These are phyloP conservation scores for Nudaria mundana DNA, from an alignment of 2,888 invertebrate genomes.

Conservation along the genomic window DNA sequence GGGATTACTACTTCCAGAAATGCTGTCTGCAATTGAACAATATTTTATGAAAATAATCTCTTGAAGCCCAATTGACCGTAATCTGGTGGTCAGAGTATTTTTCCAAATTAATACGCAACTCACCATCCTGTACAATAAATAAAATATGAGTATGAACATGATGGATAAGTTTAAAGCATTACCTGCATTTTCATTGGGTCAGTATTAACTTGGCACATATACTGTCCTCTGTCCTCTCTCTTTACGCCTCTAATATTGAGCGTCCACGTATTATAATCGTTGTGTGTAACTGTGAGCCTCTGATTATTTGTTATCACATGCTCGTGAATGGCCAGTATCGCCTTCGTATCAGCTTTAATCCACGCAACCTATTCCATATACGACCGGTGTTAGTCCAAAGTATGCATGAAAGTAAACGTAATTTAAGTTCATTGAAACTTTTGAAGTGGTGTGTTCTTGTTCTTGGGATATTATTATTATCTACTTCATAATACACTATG, in stretches of 20 bases:
- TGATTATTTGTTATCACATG: slow-evolving; percentile 97
- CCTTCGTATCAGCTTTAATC: slow-evolving; percentile 97
- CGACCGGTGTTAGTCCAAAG: slow-evolving; percentile 22
- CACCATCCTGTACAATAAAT: too few relatives aligned
- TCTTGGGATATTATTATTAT: too few relatives aligned
- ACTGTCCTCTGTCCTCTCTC: slow-evolving; percentile 93
- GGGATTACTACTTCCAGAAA: slow-evolving; percentile 95
- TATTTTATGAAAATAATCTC: neutral
- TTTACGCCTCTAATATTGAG: slow-evolving; percentile 92
- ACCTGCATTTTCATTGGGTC: slow-evolving; percentile 98
- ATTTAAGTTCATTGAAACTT: slow-evolving; percentile 24
- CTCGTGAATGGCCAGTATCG: slow-evolving; percentile 95
- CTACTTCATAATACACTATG: slow-evolving; percentile 9
- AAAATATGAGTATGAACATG: too few relatives aligned
- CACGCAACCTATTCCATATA: slow-evolving; percentile 89
- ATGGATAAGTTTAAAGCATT: too few relatives aligned
- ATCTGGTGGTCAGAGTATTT: too few relatives aligned
- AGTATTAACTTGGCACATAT: slow-evolving; percentile 97
- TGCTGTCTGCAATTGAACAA: slow-evolving; percentile 83
- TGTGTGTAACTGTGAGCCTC: slow-evolving; percentile 93
- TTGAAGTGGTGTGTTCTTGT: too few relatives aligned
- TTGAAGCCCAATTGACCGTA: too few relatives aligned
- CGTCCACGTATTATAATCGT: slow-evolving; percentile 96
- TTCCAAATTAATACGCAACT: too few relatives aligned
- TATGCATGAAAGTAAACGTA: slow-evolving; percentile 31